A percentile compares a stretch with the other conserved stretches of the same genome.
phyloP scores from a whole-genome alignment of 2,113 vertebrate species.

The Aphyosemion australe region DNA sequence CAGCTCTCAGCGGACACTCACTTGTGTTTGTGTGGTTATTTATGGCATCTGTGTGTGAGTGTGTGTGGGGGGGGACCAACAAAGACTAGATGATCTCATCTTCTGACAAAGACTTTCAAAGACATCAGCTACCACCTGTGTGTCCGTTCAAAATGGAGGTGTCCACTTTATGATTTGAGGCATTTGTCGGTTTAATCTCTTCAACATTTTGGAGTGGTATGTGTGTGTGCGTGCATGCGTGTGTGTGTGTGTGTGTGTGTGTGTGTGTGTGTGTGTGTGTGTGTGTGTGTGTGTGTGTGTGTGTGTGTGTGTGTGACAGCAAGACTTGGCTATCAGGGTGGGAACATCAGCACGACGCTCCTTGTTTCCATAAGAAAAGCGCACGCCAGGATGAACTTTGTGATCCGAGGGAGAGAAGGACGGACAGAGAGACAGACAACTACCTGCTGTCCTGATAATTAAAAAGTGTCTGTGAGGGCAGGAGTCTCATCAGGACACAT shows the following conservation, averaged over 20 bases:
- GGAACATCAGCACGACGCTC: conserved; percentile 44
- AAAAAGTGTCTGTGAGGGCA: conserved; percentile 37
- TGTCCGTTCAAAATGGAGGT: not conserved
- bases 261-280: conserved; percentile 19
- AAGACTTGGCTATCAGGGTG: conserved; percentile 60
- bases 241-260: conserved; percentile 12
- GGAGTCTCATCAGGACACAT: conserved; percentile 28
- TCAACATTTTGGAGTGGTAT: conserved; percentile 13
- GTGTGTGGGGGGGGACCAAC: conserved; percentile 13
- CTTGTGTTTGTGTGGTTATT: conserved; percentile 42
- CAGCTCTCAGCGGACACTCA: conserved; percentile 13
- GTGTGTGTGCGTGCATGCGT: conserved; percentile 14
- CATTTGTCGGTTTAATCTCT: not conserved
- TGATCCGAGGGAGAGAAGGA: conserved; percentile 32
- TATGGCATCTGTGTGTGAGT: conserved; percentile 40
- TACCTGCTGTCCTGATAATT: conserved; percentile 60
- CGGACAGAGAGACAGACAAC: conserved; percentile 15
- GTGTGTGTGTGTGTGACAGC: conserved; percentile 33
- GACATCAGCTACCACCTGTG: conserved; percentile 45
- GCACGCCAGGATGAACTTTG: conserved; percentile 23
- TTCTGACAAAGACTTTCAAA: conserved; percentile 18
- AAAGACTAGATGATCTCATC: conserved; percentile 53
- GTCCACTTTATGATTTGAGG: conserved; percentile 8
- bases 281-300: conserved; percentile 13
- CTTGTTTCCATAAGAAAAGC: conserved; percentile 28